A percentile compares a stretch with the other conserved stretches of the same genome.
Evolutionary conservation across 2,113 vertebrate genomes (phyloP).

Genomic region (Tor tambroides): DNA sequence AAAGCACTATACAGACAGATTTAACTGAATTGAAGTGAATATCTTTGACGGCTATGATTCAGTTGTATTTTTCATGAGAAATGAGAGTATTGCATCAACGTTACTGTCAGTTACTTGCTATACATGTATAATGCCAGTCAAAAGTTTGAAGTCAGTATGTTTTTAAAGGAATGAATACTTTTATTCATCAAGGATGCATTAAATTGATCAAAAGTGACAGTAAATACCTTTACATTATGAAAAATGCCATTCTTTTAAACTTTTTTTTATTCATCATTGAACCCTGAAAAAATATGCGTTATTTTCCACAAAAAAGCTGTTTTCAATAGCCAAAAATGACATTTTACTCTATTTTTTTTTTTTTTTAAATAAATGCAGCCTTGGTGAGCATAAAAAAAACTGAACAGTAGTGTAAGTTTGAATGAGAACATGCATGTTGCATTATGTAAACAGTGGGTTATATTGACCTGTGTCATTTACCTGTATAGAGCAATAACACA

Average conservation of each 20-base stretch:
- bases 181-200: neutral
- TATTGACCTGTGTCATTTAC: neutral
- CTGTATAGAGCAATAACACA: neutral
- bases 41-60: neutral
- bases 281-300: neutral
- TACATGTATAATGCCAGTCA: neutral
- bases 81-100: neutral
- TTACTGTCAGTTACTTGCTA: neutral
- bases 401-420: neutral
- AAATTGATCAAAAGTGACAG: neutral
- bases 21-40: neutral
- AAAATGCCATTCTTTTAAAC: neutral
- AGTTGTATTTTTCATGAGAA: conserved; percentile 1
- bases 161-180: neutral
- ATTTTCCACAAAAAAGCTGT: no score
- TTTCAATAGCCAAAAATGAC: no score
- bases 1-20: neutral
- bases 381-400: neutral
- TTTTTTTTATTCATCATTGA: neutral
- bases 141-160: neutral
- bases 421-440: neutral
- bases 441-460: neutral
- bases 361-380: neutral
- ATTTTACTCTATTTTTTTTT: neutral
- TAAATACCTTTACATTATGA: neutral